phyloP scores from a whole-genome alignment of 53 echinoderm and acorn worm genomes.

The Paracentrotus lividus region DNA sequence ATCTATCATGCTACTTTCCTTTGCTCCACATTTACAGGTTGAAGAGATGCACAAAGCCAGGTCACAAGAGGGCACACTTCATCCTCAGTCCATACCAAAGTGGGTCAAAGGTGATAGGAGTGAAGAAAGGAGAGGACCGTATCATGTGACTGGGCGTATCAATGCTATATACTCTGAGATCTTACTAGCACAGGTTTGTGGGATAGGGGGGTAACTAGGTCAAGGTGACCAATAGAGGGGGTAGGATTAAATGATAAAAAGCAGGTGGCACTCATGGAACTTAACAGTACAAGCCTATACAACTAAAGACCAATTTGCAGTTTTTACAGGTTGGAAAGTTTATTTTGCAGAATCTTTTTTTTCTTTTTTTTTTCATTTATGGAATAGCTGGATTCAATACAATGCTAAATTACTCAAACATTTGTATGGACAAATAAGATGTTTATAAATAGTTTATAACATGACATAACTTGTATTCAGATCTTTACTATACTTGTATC shows the following conservation, averaged over 20 bases:
- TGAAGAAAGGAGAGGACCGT: background rate
- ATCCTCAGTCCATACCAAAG: background rate
- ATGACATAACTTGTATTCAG: too few relatives aligned
- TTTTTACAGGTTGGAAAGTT: background rate
- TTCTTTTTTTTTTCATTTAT: too few relatives aligned
- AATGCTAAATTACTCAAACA: too few relatives aligned
- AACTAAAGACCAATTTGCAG: background rate
- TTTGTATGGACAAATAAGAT: too few relatives aligned
- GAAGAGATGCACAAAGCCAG: background rate
- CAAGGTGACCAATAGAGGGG: background rate
- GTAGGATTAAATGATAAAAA: background rate
- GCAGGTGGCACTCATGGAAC: background rate
- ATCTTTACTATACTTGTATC: too few relatives aligned
- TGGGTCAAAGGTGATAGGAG: conserved; percentile 60
- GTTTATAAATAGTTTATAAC: background rate
- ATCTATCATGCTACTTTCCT: background rate
- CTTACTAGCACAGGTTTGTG: conserved; percentile 85
- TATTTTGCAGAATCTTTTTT: background rate
- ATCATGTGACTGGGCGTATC: conserved; percentile 85
- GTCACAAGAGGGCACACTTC: conserved; percentile 29
- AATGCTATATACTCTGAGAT: conserved; percentile 97
- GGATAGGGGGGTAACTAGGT: conserved; percentile 15
- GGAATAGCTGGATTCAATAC: too few relatives aligned
- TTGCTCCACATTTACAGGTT: conserved; percentile 18
- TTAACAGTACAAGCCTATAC: background rate